Evolutionary conservation across 2,113 vertebrate species (phyloP).

Genomic region (Aegypius monachus): DNA sequence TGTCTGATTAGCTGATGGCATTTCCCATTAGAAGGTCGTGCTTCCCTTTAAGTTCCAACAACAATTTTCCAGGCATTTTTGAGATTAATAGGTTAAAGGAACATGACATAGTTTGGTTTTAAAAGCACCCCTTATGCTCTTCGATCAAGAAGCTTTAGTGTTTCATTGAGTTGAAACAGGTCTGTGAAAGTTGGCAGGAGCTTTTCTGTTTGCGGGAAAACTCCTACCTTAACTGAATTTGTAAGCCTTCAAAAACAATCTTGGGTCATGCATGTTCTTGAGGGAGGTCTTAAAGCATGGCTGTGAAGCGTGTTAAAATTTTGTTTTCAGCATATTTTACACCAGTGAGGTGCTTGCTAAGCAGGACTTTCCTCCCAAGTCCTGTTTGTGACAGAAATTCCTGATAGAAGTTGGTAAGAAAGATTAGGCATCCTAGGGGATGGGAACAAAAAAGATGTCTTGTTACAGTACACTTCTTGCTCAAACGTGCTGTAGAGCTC

Average conservation of each 20-base stretch:
- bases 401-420: not conserved
- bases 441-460: not conserved
- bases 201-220: not conserved
- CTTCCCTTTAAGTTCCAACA: not conserved
- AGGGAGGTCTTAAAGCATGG: not conserved
- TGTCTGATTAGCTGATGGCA: not conserved
- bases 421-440: not conserved
- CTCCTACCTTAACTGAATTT: not conserved
- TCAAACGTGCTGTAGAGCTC: not conserved
- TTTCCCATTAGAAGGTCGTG: not conserved
- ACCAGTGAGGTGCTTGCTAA: not conserved
- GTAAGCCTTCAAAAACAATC: not conserved
- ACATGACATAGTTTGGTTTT: not conserved
- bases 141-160: not conserved
- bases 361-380: not conserved
- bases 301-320: not conserved
- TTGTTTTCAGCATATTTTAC: not conserved
- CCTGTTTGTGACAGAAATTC: not conserved
- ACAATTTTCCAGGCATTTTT: not conserved
- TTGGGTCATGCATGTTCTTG: not conserved
- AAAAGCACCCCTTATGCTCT: not conserved
- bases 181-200: not conserved
- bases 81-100: not conserved
- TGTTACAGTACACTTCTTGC: not conserved
- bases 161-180: not conserved